A percentile compares a stretch with the other conserved stretches of the same genome.
phyloP scores from a whole-genome alignment of 2,113 vertebrate species.

The Cebidichthys violaceus region DNA sequence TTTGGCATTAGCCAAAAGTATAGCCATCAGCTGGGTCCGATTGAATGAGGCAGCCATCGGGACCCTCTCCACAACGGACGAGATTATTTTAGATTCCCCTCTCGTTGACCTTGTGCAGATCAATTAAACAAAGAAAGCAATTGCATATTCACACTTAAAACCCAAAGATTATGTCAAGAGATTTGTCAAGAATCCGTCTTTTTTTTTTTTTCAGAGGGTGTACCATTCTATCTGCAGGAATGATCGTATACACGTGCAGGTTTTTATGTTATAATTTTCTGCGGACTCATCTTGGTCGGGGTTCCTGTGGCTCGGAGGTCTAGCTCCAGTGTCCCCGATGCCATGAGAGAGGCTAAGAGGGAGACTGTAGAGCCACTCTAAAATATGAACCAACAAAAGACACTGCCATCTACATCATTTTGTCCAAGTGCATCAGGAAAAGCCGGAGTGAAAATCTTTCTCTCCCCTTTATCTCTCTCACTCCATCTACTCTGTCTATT shows the following conservation, averaged over 20 bases:
- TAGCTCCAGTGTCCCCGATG: constrained; percentile 44
- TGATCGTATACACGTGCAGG: constrained; percentile 10
- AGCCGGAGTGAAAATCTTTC: constrained; percentile 73
- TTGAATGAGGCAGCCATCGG: constrained; percentile 45
- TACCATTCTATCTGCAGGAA: constrained; percentile 1
- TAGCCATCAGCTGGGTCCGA: constrained; percentile 47
- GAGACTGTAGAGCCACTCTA: constrained; percentile 78
- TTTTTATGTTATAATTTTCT: constrained; percentile 51
- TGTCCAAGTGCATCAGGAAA: constrained; percentile 70
- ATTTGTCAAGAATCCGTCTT: constrained; percentile 16
- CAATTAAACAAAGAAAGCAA: constrained; percentile 54
- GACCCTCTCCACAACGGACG: constrained; percentile 39
- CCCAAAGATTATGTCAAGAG: constrained; percentile 40
- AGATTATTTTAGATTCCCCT: constrained; percentile 62
- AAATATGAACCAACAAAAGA: constrained; percentile 78
- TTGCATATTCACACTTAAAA: constrained; percentile 46
- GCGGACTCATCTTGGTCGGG: constrained; percentile 37
- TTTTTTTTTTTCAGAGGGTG: not conserved
- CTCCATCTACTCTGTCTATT: constrained; percentile 55
- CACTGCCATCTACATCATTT: constrained; percentile 69
- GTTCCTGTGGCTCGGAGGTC: constrained; percentile 50
- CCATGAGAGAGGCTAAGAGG: constrained; percentile 66
- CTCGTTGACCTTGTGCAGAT: constrained; percentile 63
- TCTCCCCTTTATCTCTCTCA: constrained; percentile 57
- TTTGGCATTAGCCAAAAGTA: constrained; percentile 66